Evolutionary conservation across 37 sponge, comb jelly and placozoan species (phyloP), one percentile per base, ranked within the genome.

Genomic region (Diacarnus erythraeanus): DNA sequence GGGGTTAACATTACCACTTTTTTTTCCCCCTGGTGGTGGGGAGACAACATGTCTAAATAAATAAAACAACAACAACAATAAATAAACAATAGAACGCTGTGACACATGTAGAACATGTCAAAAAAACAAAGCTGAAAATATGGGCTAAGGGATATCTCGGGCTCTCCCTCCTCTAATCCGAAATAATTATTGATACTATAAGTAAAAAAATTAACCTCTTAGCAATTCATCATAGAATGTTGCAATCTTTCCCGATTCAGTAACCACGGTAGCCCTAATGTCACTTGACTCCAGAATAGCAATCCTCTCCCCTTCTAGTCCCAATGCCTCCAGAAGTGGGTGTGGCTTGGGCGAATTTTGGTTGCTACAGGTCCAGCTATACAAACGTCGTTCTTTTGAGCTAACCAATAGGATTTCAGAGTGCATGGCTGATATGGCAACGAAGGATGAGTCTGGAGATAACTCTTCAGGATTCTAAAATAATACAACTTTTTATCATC

Each of bases 181-280:
- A n/a, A n/a, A n/a, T n/a, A n/a, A n/a, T n/a, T n/a, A n/a, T n/a
- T n/a, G n/a, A n/a, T n/a, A n/a, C n/a, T n/a, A n/a, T n/a, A n/a
- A n/a, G n/a, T n/a, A n/a, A n/a, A n/a, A n/a, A n/a, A n/a, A n/a
- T 47, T 59, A n/a, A 84, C 92, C 80, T 84, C 89, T 84, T 27
- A 94, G 59, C 3, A 91, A 78, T 17, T 59, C n/a, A 57, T 94
- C 95, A 61, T 94, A 91, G 69, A 94, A 88, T 2, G 95, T 94
- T 22, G 92, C 91, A 35, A 91, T 65, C 17, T 78, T 77, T 31
- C 89, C 89, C 1, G 89, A 76, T 34, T 81, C 79, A 27, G 87
- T 85, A 0, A 87, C 89, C 15, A 94, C 51, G 23, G 86, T 77
- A 22, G 84, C 89, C 18, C 95, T 79, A 20, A 88, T 47, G 3